Percentiles rank a stretch among this genome's conserved stretches.
These are phyloP conservation scores for Plebejus melissa DNA, from an alignment of 2,888 invertebrate species.

Conservation along the genomic window DNA sequence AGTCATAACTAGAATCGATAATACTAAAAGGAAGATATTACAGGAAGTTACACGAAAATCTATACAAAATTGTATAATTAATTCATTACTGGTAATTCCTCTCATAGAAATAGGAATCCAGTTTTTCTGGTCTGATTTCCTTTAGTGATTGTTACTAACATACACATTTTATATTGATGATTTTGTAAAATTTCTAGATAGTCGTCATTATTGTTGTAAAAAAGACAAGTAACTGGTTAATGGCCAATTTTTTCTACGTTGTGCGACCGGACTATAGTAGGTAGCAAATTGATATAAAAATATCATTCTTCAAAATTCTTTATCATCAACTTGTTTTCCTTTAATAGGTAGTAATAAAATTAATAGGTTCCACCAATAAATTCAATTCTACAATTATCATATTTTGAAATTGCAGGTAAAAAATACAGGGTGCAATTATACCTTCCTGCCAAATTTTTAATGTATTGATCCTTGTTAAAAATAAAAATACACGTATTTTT, in stretches of 20 bases:
- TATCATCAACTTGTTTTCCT: background rate
- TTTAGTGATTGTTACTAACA: background rate
- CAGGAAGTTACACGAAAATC: background rate
- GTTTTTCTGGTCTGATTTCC: slow-evolving; percentile 6
- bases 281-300: too few relatives aligned
- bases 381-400: background rate
- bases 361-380: background rate
- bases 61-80: background rate
- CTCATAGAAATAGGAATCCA: background rate
- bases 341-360: background rate
- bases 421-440: background rate
- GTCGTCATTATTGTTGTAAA: too few relatives aligned
- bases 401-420: background rate
- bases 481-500: too few relatives aligned
- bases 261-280: too few relatives aligned
- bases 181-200: too few relatives aligned
- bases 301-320: background rate
- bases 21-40: background rate
- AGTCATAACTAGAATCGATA: background rate
- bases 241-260: too few relatives aligned
- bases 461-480: too few relatives aligned
- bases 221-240: too few relatives aligned
- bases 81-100: background rate
- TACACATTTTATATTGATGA: background rate
- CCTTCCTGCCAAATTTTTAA: too few relatives aligned